Evolutionary conservation across 1,140 invertebrate species (phyloP), one percentile per base, ranked within the genome.

Genomic region (Amphibalanus amphitrite): DNA sequence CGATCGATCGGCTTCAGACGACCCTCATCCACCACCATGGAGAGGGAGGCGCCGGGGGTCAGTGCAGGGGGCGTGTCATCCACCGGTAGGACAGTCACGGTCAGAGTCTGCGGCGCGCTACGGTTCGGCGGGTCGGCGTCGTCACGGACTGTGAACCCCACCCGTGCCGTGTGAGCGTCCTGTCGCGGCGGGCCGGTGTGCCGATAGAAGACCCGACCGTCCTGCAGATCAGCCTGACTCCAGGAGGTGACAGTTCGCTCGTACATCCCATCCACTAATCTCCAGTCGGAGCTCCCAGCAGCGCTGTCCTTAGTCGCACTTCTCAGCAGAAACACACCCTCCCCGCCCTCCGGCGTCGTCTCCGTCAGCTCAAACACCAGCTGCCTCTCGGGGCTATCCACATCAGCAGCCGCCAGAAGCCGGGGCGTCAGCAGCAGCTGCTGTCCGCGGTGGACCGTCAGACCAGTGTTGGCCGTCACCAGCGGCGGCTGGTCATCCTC

Each of bases 401-500:
- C 75, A 73, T 82, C 82, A 6, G 79, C 78, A 3, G 82, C 81
- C 72, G 78, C 79, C 13, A 82, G 74, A 26, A 79, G 75, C 73
- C 78, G 79, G 10, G 77, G 77, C 1, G 77, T 77, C 25, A 83
- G 76, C 74, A 78, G 76, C 10, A 74, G 74, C 69, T 79, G 72
- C 33, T 79, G 76, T 40, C 77, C 75, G 74, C 80, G 77, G 0
- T 74, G 73, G 13, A 82, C 76, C 69, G 79, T 77, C 38, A 82
- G 72, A 0, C 80, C 81, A 10, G 79, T 81, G 74, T 83, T 83
- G 0, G 79, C 76, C 71, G 76, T 79, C 13, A 82, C 71, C 28
- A 79, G 75, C 23, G 82, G 81, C 15, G 81, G 73, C 71, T 79
- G 76, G 74, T 83, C 82, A 74, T 83, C 81, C 71, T 78, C 77